A percentile compares a stretch with the other conserved stretches of the same genome.
phyloP scores from a whole-genome alignment of 2,113 vertebrate species.

The Amblyopsis rosae region DNA sequence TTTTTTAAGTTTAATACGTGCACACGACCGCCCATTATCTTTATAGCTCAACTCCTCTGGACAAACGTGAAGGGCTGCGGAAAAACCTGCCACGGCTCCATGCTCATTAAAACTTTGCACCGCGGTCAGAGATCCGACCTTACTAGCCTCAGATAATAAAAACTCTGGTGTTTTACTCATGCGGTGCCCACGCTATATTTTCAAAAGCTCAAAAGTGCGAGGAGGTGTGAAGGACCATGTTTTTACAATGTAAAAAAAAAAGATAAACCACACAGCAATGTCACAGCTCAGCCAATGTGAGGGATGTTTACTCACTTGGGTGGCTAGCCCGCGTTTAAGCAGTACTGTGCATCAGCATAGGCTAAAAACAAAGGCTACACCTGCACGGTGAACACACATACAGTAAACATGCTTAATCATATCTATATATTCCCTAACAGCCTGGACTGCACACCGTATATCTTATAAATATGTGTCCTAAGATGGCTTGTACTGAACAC shows the following conservation, averaged over 20 bases:
- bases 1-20: slow-evolving; percentile 61
- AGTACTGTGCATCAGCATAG: not conserved
- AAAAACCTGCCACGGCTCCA: slow-evolving; percentile 43
- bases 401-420: too few relatives aligned
- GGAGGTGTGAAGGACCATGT: slow-evolving; percentile 12
- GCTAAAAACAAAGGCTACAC: too few relatives aligned
- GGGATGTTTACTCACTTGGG: not conserved
- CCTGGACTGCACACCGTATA: too few relatives aligned
- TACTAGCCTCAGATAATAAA: slow-evolving; percentile 52
- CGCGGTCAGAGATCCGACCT: slow-evolving; percentile 23
- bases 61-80: slow-evolving; percentile 19
- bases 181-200: slow-evolving; percentile 9
- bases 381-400: too few relatives aligned
- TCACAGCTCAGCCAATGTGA: slow-evolving; percentile 7
- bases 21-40: slow-evolving; percentile 66
- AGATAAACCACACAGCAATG: not conserved
- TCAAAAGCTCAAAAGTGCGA: slow-evolving; percentile 16
- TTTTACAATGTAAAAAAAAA: slow-evolving; percentile 20
- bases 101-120: slow-evolving; percentile 71
- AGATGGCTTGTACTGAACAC: too few relatives aligned
- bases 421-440: too few relatives aligned
- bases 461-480: too few relatives aligned
- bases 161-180: slow-evolving; percentile 32
- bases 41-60: slow-evolving; percentile 49
- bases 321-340: not conserved